Percentiles rank a stretch among this genome's conserved stretches.
These are phyloP conservation scores for Neotoma lepida DNA, from an alignment of 2,113 vertebrate species.

Conservation along the genomic window DNA sequence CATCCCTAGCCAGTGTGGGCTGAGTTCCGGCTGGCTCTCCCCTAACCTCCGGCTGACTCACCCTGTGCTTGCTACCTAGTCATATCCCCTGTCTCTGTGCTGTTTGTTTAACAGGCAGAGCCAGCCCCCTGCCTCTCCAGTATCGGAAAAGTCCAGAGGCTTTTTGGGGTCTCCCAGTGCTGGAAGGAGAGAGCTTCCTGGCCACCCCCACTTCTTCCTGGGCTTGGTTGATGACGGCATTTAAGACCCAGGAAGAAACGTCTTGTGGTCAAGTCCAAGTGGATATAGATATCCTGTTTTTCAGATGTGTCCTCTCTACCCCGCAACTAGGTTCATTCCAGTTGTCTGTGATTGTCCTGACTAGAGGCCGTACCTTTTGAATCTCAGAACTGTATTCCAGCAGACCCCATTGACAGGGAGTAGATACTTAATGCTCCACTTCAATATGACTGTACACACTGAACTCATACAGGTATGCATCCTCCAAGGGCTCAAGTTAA, in stretches of 20 bases:
- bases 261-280: neutral
- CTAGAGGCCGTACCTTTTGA: neutral
- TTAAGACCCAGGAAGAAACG: neutral
- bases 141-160: neutral
- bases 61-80: conserved; percentile 12
- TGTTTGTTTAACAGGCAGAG: neutral
- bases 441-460: neutral
- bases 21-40: conserved; percentile 55
- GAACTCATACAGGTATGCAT: neutral
- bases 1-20: conserved; percentile 59
- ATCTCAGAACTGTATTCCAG: neutral
- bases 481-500: neutral
- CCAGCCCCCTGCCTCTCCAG: neutral
- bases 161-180: neutral
- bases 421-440: neutral
- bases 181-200: neutral
- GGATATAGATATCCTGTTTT: neutral
- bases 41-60: conserved; percentile 74
- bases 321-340: neutral
- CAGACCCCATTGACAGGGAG: neutral
- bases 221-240: neutral
- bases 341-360: neutral
- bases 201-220: neutral
- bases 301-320: neutral
- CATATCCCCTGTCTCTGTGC: conserved; percentile 40